Percentiles rank a stretch among this genome's conserved stretches.
These are phyloP conservation scores for Apodemus sylvaticus DNA, from an alignment of 2,113 vertebrate species.

Conservation along the genomic window DNA sequence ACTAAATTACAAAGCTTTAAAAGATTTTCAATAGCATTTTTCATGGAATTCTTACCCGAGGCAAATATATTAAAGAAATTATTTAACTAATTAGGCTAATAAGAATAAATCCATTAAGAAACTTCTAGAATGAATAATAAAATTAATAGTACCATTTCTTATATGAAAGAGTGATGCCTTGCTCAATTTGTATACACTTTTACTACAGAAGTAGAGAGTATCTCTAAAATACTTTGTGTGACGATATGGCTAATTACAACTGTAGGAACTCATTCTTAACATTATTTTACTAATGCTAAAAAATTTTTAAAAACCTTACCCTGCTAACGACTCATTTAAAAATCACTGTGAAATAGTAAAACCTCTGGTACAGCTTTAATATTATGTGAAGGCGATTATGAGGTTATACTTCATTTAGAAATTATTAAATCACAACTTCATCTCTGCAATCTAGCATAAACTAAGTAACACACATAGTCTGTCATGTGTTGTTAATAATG, in stretches of 20 bases:
- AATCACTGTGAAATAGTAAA: conserved; percentile 1
- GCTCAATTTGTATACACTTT: not conserved
- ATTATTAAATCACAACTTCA: not conserved
- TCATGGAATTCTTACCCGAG: not conserved
- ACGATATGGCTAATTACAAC: not conserved
- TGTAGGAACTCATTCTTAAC: not conserved
- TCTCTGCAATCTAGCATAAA: not conserved
- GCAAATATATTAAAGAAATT: conserved; percentile 52
- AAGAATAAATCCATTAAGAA: conserved; percentile 22
- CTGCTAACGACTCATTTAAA: conserved; percentile 18
- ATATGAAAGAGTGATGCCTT: not conserved
- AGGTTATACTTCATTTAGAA: not conserved
- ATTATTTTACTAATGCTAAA: conserved; percentile 13
- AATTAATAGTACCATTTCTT: conserved; percentile 10
- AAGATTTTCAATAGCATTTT: conserved; percentile 43
- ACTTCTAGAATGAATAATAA: conserved; percentile 30
- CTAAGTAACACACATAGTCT: not conserved
- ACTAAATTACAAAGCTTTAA: conserved; percentile 36
- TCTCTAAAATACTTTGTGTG: conserved; percentile 35
- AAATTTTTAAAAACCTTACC: not conserved
- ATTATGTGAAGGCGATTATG: not conserved
- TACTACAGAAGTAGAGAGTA: not conserved
- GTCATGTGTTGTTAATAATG: not conserved
- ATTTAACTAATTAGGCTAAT: conserved; percentile 38
- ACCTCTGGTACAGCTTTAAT: not conserved